Percentiles rank a stretch among this genome's conserved stretches.
These are phyloP conservation scores for Oreochromis tanganicae DNA, from an alignment of 2,113 vertebrate species.

Conservation along the genomic window DNA sequence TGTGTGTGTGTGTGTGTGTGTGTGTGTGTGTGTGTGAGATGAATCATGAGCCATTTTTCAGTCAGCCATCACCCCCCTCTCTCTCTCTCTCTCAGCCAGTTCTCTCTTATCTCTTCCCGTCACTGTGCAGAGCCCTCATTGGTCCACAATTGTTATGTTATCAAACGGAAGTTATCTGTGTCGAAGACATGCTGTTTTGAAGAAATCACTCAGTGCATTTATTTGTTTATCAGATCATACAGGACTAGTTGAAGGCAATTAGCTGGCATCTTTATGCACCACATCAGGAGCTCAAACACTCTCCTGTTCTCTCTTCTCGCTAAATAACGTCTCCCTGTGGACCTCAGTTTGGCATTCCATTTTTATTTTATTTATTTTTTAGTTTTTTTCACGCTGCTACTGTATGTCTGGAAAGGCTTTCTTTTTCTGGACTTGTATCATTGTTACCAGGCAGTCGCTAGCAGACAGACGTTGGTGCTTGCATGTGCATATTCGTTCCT, in stretches of 20 bases:
- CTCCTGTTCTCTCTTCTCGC: neutral
- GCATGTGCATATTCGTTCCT: conserved; percentile 30
- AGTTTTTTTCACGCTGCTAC: neutral
- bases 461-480: conserved; percentile 14
- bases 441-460: neutral
- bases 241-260: neutral
- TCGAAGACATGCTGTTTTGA: neutral
- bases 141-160: neutral
- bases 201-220: neutral
- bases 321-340: neutral
- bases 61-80: neutral
- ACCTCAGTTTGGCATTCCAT: conserved; percentile 21
- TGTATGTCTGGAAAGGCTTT: neutral
- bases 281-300: neutral
- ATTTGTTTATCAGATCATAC: neutral
- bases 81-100: neutral
- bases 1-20: neutral
- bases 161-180: neutral
- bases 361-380: neutral
- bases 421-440: neutral
- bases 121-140: neutral
- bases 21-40: neutral
- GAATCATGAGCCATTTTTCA: neutral
- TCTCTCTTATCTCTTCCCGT: neutral
- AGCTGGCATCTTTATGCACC: neutral